Evolutionary conservation across 92 coral and sea anemone genomes (phyloP), one percentile per base, ranked within the genome.

Genomic region (Epizoanthus ramosus): DNA sequence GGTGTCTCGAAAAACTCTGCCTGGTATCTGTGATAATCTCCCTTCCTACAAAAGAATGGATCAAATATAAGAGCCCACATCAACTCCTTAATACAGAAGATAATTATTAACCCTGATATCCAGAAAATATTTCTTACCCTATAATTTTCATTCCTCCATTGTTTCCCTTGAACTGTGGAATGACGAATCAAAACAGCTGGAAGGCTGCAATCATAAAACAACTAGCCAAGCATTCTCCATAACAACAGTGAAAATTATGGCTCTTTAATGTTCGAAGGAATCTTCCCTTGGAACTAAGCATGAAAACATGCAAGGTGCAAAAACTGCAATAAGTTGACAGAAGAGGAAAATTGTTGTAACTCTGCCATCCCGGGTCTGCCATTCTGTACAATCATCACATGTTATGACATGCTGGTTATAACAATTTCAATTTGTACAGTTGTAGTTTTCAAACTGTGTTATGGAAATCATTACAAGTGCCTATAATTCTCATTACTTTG

Each of bases 21-120:
- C 82, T 69, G 66, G 71, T 92, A 92, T 24, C 96, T 81, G 57
- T 58, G 45, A 75, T 92, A 92, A 82, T 92, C 96, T 0, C 96
- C 96, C 80, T 87, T 92, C 98, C 98, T 95, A 82, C 53, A 88
- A 87, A 80, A 41, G 69, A 83, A 15, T 9, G 23, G 60, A 84
- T 16, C 2, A 31, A 74, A 0, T 7, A 5, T 24, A n/a, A 61
- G 41, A 56, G 23, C 12, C 58, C 31, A 75, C 0, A 47, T 14
- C 63, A 60, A n/a, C 37, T 69, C 12, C 23, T 35, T 13, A 60
- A 33, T 18, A 8, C 21, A 39, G 57, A 60, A 18, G 33, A 39
- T 33, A 15, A 12, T 61, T 39, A 77, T 37, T 21, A 61, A 54
- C 23, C 39, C 35, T 91, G 91, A 77, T 37, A 77, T 61, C 82